A percentile compares a stretch with the other conserved stretches of the same genome.
Conservation (phyloP, 1,140 invertebrate species). For the Cherax quadricarinatus region DNA sequence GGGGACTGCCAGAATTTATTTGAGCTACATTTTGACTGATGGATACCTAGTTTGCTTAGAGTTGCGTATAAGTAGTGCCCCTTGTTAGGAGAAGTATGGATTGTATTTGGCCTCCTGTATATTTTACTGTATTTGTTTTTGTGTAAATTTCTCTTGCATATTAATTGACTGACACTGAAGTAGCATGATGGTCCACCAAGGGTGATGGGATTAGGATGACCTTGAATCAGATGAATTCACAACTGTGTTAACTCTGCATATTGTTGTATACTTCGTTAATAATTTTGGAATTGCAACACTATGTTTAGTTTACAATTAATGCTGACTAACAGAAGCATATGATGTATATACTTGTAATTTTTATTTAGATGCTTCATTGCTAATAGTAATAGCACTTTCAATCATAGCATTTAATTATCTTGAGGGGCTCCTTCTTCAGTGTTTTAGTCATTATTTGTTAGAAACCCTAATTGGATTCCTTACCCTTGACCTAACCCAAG, state of each 20-base stretch:
- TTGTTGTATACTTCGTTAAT: neutral
- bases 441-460: conserved; percentile 18
- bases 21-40: neutral
- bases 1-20: neutral
- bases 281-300: neutral
- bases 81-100: neutral
- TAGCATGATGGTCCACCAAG: neutral
- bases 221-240: neutral
- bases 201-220: neutral
- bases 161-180: conserved; percentile 11
- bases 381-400: too few relatives aligned
- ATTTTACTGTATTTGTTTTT: neutral
- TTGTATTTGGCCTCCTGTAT: neutral
- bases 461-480: conserved; percentile 18
- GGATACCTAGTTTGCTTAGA: neutral
- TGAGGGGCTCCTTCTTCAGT: neutral
- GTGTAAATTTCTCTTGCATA: neutral
- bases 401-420: too few relatives aligned
- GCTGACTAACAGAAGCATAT: neutral
- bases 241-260: neutral
- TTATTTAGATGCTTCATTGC: too few relatives aligned
- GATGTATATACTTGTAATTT: too few relatives aligned
- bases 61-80: neutral
- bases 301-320: neutral
- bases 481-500: conserved; percentile 18